These are phyloP conservation scores for Acholoe squamosa DNA, from an alignment of 2,888 invertebrate species.

Conservation along the genomic window DNA sequence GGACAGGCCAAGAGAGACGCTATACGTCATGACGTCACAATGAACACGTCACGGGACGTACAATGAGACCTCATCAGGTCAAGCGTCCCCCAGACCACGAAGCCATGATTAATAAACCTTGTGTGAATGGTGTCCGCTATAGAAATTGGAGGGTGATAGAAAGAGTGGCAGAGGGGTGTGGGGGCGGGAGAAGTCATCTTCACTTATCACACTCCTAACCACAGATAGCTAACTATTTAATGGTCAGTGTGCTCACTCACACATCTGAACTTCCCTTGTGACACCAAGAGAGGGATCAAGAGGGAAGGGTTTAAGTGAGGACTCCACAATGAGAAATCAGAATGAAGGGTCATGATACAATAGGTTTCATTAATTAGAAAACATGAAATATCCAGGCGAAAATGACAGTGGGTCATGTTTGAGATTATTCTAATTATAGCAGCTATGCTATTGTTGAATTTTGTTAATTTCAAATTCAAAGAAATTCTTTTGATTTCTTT, in stretches of 20 bases:
- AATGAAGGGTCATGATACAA: too few species aligned
- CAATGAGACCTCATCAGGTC: conserved; percentile 1
- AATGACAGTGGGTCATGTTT: too few species aligned
- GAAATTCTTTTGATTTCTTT: too few species aligned
- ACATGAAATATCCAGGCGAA: too few species aligned
- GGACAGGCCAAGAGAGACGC: background rate
- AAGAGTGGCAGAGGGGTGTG: background rate
- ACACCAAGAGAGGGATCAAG: too few species aligned
- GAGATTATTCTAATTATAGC: too few species aligned
- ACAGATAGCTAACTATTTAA: background rate
- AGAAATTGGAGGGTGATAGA: background rate
- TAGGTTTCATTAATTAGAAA: too few species aligned
- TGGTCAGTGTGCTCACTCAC: background rate
- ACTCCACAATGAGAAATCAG: too few species aligned
- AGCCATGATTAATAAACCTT: background rate
- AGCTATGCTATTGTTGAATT: too few species aligned
- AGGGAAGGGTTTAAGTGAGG: too few species aligned
- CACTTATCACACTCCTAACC: background rate
- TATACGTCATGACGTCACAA: conserved; percentile 46
- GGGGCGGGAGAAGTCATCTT: background rate
- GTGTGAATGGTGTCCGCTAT: background rate
- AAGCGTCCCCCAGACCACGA: background rate
- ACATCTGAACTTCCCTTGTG: background rate
- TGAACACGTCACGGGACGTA: background rate
- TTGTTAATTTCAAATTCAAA: too few species aligned